Conservation (phyloP, 2,113 vertebrate species). For the Lota lota region DNA sequence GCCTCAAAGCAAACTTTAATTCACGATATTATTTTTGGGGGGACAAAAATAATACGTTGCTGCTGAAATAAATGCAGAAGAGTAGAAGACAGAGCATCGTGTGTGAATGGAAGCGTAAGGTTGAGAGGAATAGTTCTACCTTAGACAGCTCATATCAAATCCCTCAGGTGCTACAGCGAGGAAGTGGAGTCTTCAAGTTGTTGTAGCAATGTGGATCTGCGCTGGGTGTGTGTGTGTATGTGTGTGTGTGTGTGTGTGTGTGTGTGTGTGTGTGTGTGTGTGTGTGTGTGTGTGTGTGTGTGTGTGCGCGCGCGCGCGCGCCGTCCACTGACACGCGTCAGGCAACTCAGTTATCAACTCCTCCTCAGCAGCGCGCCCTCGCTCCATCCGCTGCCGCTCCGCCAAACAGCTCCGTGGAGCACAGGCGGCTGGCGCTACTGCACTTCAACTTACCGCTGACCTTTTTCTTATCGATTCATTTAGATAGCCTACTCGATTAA, state of each 20-base stretch:
- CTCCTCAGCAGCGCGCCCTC: constrained; percentile 66
- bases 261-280: constrained; percentile 39
- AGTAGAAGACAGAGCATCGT: background rate
- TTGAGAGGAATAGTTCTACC: constrained; percentile 60
- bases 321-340: constrained; percentile 49
- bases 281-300: background rate
- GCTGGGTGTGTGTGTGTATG: background rate
- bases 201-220: constrained; percentile 6
- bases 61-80: background rate
- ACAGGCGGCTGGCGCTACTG: too few relatives aligned
- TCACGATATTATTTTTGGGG: background rate
- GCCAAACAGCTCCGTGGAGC: constrained; percentile 42
- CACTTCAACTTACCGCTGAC: too few relatives aligned
- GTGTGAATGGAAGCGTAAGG: constrained; percentile 24
- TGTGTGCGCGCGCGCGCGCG: background rate
- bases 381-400: constrained; percentile 28
- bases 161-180: constrained; percentile 52
- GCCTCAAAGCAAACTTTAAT: constrained; percentile 15
- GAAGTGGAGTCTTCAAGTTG: constrained; percentile 52
- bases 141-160: constrained; percentile 69
- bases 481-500: too few relatives aligned
- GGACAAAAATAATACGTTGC: background rate
- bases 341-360: constrained; percentile 51
- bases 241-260: background rate
- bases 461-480: too few relatives aligned